A percentile compares a stretch with the other conserved stretches of the same genome.
These are phyloP conservation scores for Hyperoodon ampullatus DNA, from an alignment of 2,113 vertebrate species.

Conservation along the genomic window DNA sequence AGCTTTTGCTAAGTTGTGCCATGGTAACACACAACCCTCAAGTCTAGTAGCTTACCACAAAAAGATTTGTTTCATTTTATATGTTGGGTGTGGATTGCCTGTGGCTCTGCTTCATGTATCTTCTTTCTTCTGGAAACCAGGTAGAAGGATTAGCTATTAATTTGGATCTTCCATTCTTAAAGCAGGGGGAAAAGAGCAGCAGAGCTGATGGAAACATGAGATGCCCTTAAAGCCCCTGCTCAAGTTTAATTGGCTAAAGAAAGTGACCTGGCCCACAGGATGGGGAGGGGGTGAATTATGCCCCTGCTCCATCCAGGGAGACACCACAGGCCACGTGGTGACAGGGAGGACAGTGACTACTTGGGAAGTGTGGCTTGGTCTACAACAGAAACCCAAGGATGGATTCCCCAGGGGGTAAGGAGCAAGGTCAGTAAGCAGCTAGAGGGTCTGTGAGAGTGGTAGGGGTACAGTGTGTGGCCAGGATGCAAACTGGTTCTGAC, in stretches of 20 bases:
- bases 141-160: neutral
- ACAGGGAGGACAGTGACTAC: too few relatives aligned
- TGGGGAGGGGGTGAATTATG: rapidly evolving
- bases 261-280: rapidly evolving
- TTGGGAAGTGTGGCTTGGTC: rapidly evolving
- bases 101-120: neutral
- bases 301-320: neutral
- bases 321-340: rapidly evolving
- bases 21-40: too few relatives aligned
- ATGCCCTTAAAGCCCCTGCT: rapidly evolving
- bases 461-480: too few relatives aligned
- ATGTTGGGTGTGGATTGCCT: neutral
- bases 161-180: neutral
- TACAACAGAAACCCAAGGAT: neutral
- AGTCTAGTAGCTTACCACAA: rapidly evolving
- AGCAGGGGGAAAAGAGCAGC: rapidly evolving
- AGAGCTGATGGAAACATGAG: rapidly evolving
- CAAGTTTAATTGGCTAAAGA: neutral
- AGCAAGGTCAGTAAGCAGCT: neutral
- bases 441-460: neutral
- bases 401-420: too few relatives aligned
- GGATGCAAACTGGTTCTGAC: rapidly evolving
- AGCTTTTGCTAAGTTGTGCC: neutral
- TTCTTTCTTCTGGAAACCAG: neutral
- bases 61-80: rapidly evolving